phyloP scores from a whole-genome alignment of 2,888 invertebrate species.

The Pinctada fucata region DNA sequence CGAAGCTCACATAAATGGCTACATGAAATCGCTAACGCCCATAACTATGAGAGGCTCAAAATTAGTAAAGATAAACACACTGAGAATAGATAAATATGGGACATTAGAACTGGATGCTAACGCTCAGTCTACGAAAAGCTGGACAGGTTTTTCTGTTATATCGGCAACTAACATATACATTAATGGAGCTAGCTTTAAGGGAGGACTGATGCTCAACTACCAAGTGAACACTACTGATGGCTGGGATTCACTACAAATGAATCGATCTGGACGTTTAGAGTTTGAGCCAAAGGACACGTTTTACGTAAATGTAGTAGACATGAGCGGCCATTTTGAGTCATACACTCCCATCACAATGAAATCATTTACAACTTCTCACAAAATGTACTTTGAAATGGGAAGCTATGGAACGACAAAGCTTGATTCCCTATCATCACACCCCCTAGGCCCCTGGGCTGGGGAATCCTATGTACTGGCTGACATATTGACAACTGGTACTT shows the following conservation, averaged over 20 bases:
- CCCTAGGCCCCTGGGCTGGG: constrained; percentile 38
- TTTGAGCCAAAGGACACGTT: constrained; percentile 53
- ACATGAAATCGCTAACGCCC: constrained; percentile 45
- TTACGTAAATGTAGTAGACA: constrained; percentile 40
- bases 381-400: constrained; percentile 34
- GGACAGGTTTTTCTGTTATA: constrained; percentile 50
- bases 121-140: constrained; percentile 39
- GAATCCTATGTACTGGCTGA: constrained; percentile 41
- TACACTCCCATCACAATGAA: constrained; percentile 41
- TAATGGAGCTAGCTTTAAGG: constrained; percentile 43
- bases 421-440: constrained; percentile 40
- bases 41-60: constrained; percentile 45
- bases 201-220: constrained; percentile 47
- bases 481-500: constrained; percentile 30
- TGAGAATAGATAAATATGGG: constrained; percentile 49
- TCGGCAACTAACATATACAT: constrained; percentile 46
- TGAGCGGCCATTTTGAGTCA: constrained; percentile 45
- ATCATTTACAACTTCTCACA: constrained; percentile 20
- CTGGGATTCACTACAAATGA: constrained; percentile 53
- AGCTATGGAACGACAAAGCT: constrained; percentile 38
- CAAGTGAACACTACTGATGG: constrained; percentile 36
- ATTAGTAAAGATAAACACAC: constrained; percentile 37
- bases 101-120: constrained; percentile 49
- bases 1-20: constrained; percentile 48
- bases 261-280: constrained; percentile 41